A percentile compares a stretch with the other conserved stretches of the same genome.
Conservation (phyloP, 2,888 invertebrate species). For the Galerucella pusilla region DNA sequence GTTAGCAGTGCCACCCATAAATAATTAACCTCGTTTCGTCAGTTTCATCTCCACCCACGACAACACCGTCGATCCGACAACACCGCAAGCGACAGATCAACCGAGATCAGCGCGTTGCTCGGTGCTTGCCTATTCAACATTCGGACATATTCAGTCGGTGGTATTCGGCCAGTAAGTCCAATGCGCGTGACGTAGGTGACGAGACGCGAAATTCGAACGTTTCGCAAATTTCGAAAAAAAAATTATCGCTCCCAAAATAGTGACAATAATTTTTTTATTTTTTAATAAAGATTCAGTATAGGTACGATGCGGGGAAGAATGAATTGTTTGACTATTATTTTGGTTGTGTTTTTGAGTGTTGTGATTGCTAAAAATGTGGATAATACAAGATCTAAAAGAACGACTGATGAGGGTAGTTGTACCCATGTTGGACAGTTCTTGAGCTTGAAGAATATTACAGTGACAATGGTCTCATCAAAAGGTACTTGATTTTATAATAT, state of each 20-base stretch:
- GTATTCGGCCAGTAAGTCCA: slow-evolving; percentile 29
- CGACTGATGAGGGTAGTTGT: slow-evolving; percentile 46
- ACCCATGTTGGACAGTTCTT: slow-evolving; percentile 53
- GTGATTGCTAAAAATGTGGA: slow-evolving; percentile 53
- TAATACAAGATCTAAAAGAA: slow-evolving; percentile 45
- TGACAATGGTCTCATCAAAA: slow-evolving; percentile 44
- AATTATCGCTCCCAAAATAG: not conserved
- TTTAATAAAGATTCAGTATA: no score
- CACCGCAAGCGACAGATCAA: slow-evolving; percentile 38
- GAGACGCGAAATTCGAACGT: slow-evolving; percentile 19
- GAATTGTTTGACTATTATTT: slow-evolving; percentile 26
- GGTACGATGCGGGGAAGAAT: slow-evolving; percentile 1
- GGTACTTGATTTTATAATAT: slow-evolving; percentile 39
- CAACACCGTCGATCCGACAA: slow-evolving; percentile 20
- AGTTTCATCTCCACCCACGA: slow-evolving; percentile 4
- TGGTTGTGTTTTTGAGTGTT: slow-evolving; percentile 51
- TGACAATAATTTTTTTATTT: not conserved
- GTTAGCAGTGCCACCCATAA: no score
- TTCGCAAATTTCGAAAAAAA: slow-evolving; percentile 23
- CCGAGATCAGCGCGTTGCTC: slow-evolving; percentile 37
- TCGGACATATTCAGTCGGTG: slow-evolving; percentile 38
- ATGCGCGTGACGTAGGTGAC: slow-evolving; percentile 7
- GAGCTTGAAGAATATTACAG: slow-evolving; percentile 51
- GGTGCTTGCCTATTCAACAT: slow-evolving; percentile 35
- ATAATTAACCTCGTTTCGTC: not conserved